Base-by-base conservation (phyloP, 2,797 vertebrate species). In the Chiroxiphia lanceolata region DNA sequence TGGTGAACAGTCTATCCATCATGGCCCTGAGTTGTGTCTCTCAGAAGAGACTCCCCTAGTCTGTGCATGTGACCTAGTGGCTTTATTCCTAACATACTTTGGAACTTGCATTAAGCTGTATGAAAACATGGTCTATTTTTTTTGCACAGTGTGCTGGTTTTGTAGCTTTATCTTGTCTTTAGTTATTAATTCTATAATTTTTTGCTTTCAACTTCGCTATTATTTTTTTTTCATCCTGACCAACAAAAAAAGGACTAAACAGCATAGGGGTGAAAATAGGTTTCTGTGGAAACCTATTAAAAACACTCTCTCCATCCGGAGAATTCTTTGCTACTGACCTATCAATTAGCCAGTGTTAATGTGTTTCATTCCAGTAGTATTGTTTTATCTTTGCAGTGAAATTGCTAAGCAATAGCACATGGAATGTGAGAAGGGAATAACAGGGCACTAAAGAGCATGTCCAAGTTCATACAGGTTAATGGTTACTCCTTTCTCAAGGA, bases 371-470 rank as follows among this genome's bases (percentile, higher is more conserved):
- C 19, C 3, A 3, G 29, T n/a, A 50, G 34, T 54, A 61, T 63
- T 89, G 34, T 79, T 93, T 87, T 59, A 79, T 77, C 51, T 87
- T 84, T 69, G 25, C 53, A 79, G 34, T 45, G 70, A 89, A 91
- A 96, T 79, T 90, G 54, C 64, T 76, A 93, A 84, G 75, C 0
- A 0, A 79, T 81, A 81, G 54, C 68, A 70, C 15, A 22, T 47
- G 50, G 90, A 90, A 87, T 61, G 80, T 33, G 50, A 71, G 61
- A 67, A 14, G 22, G 44, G 53, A 87, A 57, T 72, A 75, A 68
- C 13, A 59, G 38, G 16, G n/a, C 65, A 50, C 33, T 59, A 47
- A 87, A 36, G 0, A 1, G n/a, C 0, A 0, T 34, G 15, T 42
- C 65, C 48, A 75, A 33, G 40, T 89, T 79, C 33, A 34, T 45